Evolutionary conservation across 2,888 invertebrate genomes (phyloP), one percentile per base, ranked within the genome.

Genomic region (Drosophila algonquin): DNA sequence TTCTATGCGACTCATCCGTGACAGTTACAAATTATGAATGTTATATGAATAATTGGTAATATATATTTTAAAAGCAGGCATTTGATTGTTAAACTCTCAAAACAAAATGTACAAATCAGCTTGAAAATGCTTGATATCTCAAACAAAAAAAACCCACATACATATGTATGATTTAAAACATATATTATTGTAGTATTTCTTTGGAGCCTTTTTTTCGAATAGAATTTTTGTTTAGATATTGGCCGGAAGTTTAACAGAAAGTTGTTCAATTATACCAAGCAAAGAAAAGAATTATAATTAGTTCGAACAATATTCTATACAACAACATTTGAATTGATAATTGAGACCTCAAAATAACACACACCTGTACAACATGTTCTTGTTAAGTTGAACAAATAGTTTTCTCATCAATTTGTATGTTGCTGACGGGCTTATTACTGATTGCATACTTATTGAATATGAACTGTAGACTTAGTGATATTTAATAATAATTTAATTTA

Each of bases 41-140:
- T 57, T 69, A 68, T 67, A 67, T 67, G 65, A 67, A 50, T 67
- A 67, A 67, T 68, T 67, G 65, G 57, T 68, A 67, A 56, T 56
- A 54, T 61, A 51, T 67, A 67, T 56, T 65, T 68, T 65, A 57
- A 67, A 65, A 67, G 45, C 50, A 50, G n/a, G 45, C 44, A 67
- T 46, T 68, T 56, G 56, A 27, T 67, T 69, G 68, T 67, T 51
- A 27, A 67, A 50, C 27, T 35, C 56, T 67, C 18, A 57, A 51
- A 68, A 45, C 24, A 21, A 51, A 54, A 45, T 57, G 68, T 56
- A 68, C 32, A 50, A 45, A 45, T 57, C 50, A 51, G 50, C 68
- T 56, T 56, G 35, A 51, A 32, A 68, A 51, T 35, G 50, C 44
- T 55, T 35, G 56, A 56, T 55, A 24, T 27, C 24, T 48, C 44